Percentiles rank a stretch among this genome's conserved stretches.
Evolutionary conservation across 2,113 vertebrate genomes (phyloP).

Genomic region (Oreamnos americanus): DNA sequence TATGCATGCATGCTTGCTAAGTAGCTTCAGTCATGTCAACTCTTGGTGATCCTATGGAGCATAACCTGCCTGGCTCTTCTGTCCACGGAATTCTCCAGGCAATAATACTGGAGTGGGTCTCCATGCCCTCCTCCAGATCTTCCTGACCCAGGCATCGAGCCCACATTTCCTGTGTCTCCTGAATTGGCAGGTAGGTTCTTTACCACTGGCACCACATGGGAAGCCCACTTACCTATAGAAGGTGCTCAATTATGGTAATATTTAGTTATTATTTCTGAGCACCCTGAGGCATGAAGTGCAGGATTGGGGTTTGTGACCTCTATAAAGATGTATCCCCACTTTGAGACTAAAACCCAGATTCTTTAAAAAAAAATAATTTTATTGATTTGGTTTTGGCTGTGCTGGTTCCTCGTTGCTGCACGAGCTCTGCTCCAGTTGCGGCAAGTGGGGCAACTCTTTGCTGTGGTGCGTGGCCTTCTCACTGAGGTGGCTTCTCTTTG

Average conservation of each 20-base stretch:
- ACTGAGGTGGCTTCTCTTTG: not conserved
- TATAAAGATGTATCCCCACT: not conserved
- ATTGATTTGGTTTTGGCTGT: not conserved
- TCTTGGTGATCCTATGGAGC: not conserved
- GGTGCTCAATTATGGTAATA: not conserved
- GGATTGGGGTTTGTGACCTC: not conserved
- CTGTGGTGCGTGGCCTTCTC: not conserved
- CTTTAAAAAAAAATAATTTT: not conserved
- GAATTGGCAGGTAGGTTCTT: not conserved
- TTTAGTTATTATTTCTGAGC: not conserved
- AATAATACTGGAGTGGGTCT: not conserved
- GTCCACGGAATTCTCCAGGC: not conserved
- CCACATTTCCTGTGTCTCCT: not conserved
- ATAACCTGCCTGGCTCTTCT: not conserved
- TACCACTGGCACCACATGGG: not conserved
- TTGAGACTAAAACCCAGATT: not conserved
- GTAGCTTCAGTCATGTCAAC: not conserved
- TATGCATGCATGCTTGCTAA: not conserved
- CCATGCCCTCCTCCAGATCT: not conserved
- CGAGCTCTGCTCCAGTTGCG: not conserved
- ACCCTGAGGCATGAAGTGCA: not conserved
- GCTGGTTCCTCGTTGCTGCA: not conserved
- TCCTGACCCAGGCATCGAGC: not conserved
- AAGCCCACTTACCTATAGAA: not conserved
- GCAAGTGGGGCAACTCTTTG: accelerated